Evolutionary conservation across 2,113 vertebrate species (phyloP).

Genomic region (Cyphomyrus discorhynchus): DNA sequence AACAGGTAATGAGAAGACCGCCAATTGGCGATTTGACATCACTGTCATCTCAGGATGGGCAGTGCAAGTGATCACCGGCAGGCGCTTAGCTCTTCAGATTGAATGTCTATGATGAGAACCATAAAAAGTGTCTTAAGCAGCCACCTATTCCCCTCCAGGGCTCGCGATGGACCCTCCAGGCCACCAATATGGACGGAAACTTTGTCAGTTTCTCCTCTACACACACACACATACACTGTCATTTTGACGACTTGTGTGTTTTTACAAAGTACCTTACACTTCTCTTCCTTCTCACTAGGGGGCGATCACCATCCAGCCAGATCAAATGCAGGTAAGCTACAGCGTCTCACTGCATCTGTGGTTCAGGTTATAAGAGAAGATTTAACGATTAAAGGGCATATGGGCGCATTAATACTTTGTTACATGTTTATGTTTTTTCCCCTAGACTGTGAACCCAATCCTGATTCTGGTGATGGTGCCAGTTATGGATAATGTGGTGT

Average conservation of each 20-base stretch:
- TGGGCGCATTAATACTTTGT: background rate
- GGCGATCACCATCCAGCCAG: conserved; percentile 71
- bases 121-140: background rate
- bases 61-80: background rate
- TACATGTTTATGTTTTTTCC: conserved; percentile 6
- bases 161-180: conserved; percentile 92
- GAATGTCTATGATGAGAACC: background rate
- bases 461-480: conserved; percentile 85
- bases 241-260: background rate
- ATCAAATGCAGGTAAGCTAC: conserved; percentile 86
- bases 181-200: conserved; percentile 78
- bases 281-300: conserved; percentile 58
- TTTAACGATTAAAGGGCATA: background rate
- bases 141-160: conserved; percentile 57
- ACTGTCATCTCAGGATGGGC: background rate
- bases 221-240: background rate
- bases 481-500: conserved; percentile 68
- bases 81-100: background rate
- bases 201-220: conserved; percentile 65
- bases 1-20: conserved; percentile 71
- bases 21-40: background rate
- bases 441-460: conserved; percentile 83
- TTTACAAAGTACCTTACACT: background rate
- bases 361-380: background rate
- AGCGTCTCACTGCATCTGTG: background rate